Evolutionary conservation across 2,113 vertebrate species (phyloP).

Genomic region (Mesitornis unicolor): DNA sequence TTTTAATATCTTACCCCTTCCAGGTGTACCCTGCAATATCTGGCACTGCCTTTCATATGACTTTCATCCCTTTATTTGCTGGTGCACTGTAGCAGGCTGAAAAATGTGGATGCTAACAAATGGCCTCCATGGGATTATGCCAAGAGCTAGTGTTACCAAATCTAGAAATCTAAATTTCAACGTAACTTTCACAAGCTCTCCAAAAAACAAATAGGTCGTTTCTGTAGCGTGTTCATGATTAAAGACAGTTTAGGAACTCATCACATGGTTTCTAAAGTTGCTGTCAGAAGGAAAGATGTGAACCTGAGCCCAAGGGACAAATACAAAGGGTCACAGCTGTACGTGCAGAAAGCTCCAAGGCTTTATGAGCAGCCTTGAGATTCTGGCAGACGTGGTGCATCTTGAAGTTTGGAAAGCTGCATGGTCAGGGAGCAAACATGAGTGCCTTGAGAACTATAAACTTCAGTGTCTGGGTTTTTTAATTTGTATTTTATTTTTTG

Average conservation of each 20-base stretch:
- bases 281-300: not conserved
- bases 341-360: not conserved
- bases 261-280: not conserved
- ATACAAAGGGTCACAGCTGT: not conserved
- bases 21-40: not conserved
- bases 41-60: not conserved
- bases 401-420: not conserved
- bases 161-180: not conserved
- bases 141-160: no score
- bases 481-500: not conserved
- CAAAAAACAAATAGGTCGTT: not conserved
- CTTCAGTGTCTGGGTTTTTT: fast-evolving
- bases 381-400: not conserved
- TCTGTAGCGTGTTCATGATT: not conserved
- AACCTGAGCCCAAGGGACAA: not conserved
- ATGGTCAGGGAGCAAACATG: not conserved
- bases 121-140: not conserved
- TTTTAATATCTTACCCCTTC: not conserved
- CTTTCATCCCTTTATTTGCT: not conserved
- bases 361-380: not conserved
- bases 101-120: not conserved
- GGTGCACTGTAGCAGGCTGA: not conserved
- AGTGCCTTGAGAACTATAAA: not conserved
- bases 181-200: not conserved
- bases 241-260: not conserved